Conservation (phyloP, 2,797 vertebrate genomes). For the Sebastes variabilis region DNA sequence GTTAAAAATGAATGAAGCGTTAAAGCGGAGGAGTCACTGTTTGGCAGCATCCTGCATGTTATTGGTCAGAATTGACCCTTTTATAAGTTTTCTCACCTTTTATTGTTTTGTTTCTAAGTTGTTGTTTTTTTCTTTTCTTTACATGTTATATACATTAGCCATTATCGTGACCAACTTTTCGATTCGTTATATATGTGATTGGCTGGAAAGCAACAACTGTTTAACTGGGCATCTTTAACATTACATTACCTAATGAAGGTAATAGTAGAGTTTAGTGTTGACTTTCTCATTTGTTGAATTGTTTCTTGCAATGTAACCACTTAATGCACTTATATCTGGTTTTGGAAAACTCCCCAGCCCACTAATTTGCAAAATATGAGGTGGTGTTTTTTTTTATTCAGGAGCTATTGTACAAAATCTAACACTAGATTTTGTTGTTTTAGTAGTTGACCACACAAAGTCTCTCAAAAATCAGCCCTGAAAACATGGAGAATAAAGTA, state of each 20-base stretch:
- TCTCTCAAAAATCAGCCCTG: not conserved
- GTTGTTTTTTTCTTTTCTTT: not conserved
- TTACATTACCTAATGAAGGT: not conserved
- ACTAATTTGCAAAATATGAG: not conserved
- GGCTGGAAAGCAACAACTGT: constrained; percentile 63
- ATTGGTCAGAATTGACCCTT: not conserved
- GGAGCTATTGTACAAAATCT: not conserved
- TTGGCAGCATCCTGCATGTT: not conserved
- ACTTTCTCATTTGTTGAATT: not conserved
- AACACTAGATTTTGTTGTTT: too few relatives aligned
- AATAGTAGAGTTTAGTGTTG: too few relatives aligned
- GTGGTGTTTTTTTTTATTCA: not conserved
- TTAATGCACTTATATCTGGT: accelerated
- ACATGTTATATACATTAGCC: accelerated
- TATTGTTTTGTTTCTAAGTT: accelerated
- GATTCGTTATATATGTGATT: constrained; percentile 40
- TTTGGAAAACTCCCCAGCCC: accelerated
- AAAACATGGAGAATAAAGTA: too few relatives aligned
- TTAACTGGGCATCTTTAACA: not conserved
- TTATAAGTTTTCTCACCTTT: accelerated
- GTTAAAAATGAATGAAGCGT: constrained; percentile 19
- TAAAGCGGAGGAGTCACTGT: not conserved
- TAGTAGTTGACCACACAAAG: not conserved
- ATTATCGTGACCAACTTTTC: not conserved
- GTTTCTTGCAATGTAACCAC: not conserved